Conservation (phyloP, 2,888 invertebrate genomes). For the Mechanitis messenoides region DNA sequence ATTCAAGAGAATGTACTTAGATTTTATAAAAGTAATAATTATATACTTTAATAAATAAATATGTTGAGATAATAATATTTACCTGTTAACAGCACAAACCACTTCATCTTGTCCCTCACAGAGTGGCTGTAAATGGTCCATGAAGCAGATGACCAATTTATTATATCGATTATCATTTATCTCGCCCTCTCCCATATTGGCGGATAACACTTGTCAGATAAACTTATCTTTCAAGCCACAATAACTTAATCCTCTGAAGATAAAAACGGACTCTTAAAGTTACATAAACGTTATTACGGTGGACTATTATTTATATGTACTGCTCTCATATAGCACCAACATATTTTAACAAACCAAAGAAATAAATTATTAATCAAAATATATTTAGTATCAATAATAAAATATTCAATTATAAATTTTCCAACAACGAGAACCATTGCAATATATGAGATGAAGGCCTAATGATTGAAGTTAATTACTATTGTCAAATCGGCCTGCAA, state of each 20-base stretch:
- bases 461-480: too few relatives aligned
- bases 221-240: constrained; percentile 17
- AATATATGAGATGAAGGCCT: too few relatives aligned
- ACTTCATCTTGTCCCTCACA: constrained; percentile 44
- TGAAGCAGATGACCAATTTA: constrained; percentile 33
- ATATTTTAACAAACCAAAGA: too few relatives aligned
- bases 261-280: neutral
- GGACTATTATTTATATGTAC: neutral
- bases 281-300: neutral
- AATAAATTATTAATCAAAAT: too few relatives aligned
- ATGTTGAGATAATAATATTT: constrained; percentile 15
- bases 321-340: too few relatives aligned
- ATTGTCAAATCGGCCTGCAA: too few relatives aligned
- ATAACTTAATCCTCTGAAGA: neutral
- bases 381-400: too few relatives aligned
- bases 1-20: too few relatives aligned
- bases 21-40: too few relatives aligned
- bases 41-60: too few relatives aligned
- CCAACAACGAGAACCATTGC: too few relatives aligned
- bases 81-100: constrained; percentile 57
- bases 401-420: too few relatives aligned
- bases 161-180: constrained; percentile 41
- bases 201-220: constrained; percentile 28
- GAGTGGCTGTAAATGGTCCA: constrained; percentile 28
- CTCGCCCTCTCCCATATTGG: constrained; percentile 17